phyloP scores from a whole-genome alignment of 2,888 invertebrate species.

The Lacanobia wlatinum region DNA sequence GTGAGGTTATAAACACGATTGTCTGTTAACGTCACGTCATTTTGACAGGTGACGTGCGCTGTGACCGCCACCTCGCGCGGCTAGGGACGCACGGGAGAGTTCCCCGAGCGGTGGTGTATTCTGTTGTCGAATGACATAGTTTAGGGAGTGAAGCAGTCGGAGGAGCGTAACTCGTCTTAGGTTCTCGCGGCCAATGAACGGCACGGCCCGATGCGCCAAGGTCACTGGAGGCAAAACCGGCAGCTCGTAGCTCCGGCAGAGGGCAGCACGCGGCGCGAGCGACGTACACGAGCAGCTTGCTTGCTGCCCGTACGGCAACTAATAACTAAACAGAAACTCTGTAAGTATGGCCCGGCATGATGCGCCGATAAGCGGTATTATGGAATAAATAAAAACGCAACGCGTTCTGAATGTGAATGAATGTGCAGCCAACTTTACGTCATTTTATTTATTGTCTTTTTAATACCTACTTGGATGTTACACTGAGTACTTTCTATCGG shows the following conservation, averaged over 20 bases:
- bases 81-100: slow-evolving; percentile 72
- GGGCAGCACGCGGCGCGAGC: slow-evolving; percentile 77
- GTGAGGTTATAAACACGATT: slow-evolving; percentile 81
- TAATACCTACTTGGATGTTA: slow-evolving; percentile 51
- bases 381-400: slow-evolving; percentile 87
- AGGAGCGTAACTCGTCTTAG: slow-evolving; percentile 81
- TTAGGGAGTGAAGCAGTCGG: slow-evolving; percentile 75
- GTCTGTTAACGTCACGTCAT: slow-evolving; percentile 83
- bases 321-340: slow-evolving; percentile 85
- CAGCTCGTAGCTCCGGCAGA: slow-evolving; percentile 75
- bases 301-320: slow-evolving; percentile 88
- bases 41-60: slow-evolving; percentile 86
- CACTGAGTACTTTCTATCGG: slow-evolving; percentile 55
- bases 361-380: slow-evolving; percentile 89
- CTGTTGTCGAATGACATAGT: slow-evolving; percentile 81
- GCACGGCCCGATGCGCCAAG: slow-evolving; percentile 84
- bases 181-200: slow-evolving; percentile 88
- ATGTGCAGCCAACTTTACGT: slow-evolving; percentile 77
- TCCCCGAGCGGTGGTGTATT: slow-evolving; percentile 74
- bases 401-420: slow-evolving; percentile 85
- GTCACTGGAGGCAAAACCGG: slow-evolving; percentile 81
- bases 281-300: slow-evolving; percentile 80
- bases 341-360: slow-evolving; percentile 76
- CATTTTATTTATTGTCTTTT: slow-evolving; percentile 66
- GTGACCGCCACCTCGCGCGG: slow-evolving; percentile 79